Evolutionary conservation across 1,140 invertebrate genomes (phyloP).

Genomic region (Drosophila arawakana): DNA sequence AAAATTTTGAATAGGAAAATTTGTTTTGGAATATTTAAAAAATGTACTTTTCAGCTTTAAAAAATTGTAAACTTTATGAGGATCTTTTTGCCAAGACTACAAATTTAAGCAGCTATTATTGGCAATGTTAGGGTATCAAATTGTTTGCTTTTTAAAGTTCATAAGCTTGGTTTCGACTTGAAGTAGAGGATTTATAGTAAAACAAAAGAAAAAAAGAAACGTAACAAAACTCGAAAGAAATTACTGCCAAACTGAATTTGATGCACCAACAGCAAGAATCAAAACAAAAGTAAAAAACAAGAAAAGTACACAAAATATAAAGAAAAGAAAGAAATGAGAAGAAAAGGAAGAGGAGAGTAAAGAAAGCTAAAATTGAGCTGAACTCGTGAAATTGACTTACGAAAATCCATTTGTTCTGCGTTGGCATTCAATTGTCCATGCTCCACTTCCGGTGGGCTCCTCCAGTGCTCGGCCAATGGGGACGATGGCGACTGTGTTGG

Average conservation of each 20-base stretch:
- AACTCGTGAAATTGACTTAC: constrained; percentile 76
- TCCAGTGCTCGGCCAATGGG: constrained; percentile 32
- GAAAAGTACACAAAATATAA: constrained; percentile 21
- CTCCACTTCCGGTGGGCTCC: constrained; percentile 51
- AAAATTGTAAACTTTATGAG: no score
- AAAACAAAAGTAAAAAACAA: constrained; percentile 33
- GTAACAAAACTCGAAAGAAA: constrained; percentile 9
- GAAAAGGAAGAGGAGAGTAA: neutral
- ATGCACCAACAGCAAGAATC: constrained; percentile 49
- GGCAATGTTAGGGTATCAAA: neutral
- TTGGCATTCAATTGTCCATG: constrained; percentile 73
- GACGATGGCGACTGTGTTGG: constrained; percentile 12
- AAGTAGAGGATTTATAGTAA: constrained; percentile 7
- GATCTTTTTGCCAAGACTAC: no score
- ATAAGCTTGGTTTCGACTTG: neutral
- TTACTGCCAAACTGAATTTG: constrained; percentile 68
- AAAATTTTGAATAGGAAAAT: no score
- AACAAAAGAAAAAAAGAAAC: neutral
- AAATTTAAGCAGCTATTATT: no score
- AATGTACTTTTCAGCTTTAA: no score
- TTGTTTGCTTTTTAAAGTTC: neutral
- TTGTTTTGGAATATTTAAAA: no score
- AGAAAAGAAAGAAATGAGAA: constrained; percentile 26
- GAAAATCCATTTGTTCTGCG: constrained; percentile 81
- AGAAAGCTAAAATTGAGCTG: constrained; percentile 13